Conservation (phyloP, 2,113 vertebrate species). For the Catharus bicknelli region DNA sequence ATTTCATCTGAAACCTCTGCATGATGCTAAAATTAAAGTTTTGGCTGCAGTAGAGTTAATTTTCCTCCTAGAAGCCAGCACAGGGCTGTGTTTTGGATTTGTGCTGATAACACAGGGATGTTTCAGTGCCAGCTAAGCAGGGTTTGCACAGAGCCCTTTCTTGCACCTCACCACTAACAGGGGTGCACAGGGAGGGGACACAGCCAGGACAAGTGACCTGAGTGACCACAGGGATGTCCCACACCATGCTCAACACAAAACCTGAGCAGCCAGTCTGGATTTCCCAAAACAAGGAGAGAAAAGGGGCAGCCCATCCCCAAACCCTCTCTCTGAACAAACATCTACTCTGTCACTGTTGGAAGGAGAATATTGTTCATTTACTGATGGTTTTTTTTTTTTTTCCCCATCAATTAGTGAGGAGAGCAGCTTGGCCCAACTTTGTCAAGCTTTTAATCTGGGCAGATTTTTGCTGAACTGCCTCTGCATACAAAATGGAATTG, state of each 20-base stretch:
- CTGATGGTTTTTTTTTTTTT: background rate
- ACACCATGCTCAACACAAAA: background rate
- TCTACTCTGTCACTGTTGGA: accelerated
- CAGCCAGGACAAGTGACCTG: background rate
- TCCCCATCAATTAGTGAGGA: background rate
- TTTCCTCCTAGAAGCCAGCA: background rate
- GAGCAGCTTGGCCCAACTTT: background rate
- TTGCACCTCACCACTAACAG: background rate
- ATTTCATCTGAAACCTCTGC: background rate
- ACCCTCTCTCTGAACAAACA: background rate
- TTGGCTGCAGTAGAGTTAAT: background rate
- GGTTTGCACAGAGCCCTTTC: background rate
- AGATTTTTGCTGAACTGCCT: background rate
- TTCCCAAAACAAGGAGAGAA: background rate
- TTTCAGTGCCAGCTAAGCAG: background rate
- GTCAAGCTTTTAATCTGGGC: background rate
- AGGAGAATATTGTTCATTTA: background rate
- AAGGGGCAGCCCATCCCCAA: background rate
- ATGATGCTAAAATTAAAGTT: background rate
- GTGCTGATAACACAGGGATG: background rate
- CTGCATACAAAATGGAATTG: background rate
- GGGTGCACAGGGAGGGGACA: background rate
- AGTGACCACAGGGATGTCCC: background rate
- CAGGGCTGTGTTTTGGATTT: background rate
- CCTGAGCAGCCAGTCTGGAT: background rate